A percentile compares a stretch with the other conserved stretches of the same genome.
Evolutionary conservation across 2,888 invertebrate genomes (phyloP).

Genomic region (Cephus sareptanus): DNA sequence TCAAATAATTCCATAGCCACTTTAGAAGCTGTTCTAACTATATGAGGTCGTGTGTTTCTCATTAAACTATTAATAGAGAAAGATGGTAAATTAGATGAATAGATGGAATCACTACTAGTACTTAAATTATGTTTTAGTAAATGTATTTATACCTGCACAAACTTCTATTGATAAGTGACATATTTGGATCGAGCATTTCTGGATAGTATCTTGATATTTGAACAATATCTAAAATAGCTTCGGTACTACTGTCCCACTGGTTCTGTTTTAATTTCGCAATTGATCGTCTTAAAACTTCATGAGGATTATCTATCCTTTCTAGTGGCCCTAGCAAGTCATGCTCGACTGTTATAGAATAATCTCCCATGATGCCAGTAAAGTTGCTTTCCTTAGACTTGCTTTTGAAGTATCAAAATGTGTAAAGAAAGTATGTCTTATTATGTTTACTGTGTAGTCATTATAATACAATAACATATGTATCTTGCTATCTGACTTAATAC

Average conservation of each 20-base stretch:
- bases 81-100: not conserved
- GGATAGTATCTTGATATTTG: conserved; percentile 36
- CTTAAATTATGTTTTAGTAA: not conserved
- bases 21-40: conserved; percentile 36
- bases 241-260: conserved; percentile 33
- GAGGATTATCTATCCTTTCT: conserved; percentile 26
- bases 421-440: not conserved
- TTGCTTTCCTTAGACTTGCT: not conserved
- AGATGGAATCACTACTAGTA: not conserved
- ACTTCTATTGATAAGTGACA: conserved; percentile 35
- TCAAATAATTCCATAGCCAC: conserved; percentile 36
- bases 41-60: conserved; percentile 34
- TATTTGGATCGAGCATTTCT: conserved; percentile 33
- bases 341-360: conserved; percentile 21
- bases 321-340: conserved; percentile 15
- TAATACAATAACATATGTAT: not conserved
- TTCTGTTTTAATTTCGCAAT: conserved; percentile 32
- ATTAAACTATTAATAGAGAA: conserved; percentile 28
- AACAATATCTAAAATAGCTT: conserved; percentile 32
- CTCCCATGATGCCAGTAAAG: conserved; percentile 8
- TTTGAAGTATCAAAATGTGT: not conserved
- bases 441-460: not conserved
- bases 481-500: conserved; percentile 26
- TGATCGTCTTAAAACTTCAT: conserved; percentile 29
- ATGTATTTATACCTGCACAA: conserved; percentile 29